A percentile compares a stretch with the other conserved stretches of the same genome.
phyloP scores from a whole-genome alignment of 64 coral and sea anemone genomes.

The Stichodactyla helianthus region DNA sequence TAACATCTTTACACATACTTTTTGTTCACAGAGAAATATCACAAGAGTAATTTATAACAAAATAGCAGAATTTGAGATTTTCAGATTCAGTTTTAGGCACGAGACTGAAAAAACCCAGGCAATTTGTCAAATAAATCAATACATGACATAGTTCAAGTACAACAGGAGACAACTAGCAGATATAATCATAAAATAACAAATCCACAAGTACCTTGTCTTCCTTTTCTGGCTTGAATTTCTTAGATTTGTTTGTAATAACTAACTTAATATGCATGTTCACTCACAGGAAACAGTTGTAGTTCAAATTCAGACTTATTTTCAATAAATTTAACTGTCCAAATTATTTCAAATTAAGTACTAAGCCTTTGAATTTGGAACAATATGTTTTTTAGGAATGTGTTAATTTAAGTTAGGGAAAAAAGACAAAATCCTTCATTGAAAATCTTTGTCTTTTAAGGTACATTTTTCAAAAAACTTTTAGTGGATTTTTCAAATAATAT shows the following conservation, averaged over 20 bases:
- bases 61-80: no score
- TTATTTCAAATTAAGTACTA: not conserved
- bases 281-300: no score
- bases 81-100: no score
- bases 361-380: not conserved
- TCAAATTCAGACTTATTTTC: not conserved
- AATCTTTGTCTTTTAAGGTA: not conserved
- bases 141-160: no score
- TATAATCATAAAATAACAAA: not conserved
- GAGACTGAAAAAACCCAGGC: no score
- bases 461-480: not conserved
- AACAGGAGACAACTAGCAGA: not conserved
- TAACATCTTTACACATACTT: no score
- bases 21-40: no score
- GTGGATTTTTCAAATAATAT: not conserved
- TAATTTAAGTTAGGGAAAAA: not conserved
- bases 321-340: not conserved
- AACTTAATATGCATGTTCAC: not conserved
- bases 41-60: no score
- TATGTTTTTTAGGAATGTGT: not conserved
- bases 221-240: not conserved
- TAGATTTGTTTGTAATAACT: not conserved
- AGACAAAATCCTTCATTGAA: not conserved
- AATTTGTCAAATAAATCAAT: no score
- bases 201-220: not conserved